Base-by-base conservation (phyloP, 2,888 invertebrate genomes). In the Drosophila trichaetosa region DNA sequence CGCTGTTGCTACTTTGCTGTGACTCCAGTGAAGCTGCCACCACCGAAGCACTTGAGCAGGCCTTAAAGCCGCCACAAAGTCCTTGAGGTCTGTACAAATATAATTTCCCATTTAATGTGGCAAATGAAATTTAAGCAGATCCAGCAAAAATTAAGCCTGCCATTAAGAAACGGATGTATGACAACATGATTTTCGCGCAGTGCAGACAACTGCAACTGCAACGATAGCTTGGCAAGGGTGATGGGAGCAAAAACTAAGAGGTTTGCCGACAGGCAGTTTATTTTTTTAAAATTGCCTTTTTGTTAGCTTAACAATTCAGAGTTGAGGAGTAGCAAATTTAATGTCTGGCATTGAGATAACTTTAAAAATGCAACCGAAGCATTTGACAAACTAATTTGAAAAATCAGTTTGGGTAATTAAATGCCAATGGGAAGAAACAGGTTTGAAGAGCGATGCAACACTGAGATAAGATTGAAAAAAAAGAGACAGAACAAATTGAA, bases 381-480 rank as follows among this genome's bases (percentile, higher is more conserved):
- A 60, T 68, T 83, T 83, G 69, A 72, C 69, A 79, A 87, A 87
- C 87, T 83, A 89, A 84, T 84, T 84, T 80, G 68, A 40, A 40
- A 80, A 71, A 79, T 68, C 49, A 58, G 60, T 65, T 66, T 65
- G 27, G 62, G 49, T 69, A 72, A 75, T 71, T 72, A 66, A 71
- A 73, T 69, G 66, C 71, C 69, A 46, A 64, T 60, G 49, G 24
- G 8, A 21, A 51, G 80, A 83, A 86, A 81, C 83, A 42, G 67
- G 81, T 83, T 83, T 67, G 34, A 62, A 42, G 56, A 73, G 69
- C 73, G 84, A 87, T 87, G 62, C 66, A 75, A 59, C 69, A 54
- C 61, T 31, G 51, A 70, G 80, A 87, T 83, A 87, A 72, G 66
- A 75, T 66, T 56, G 71, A 72, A 73, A 70, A 69, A 6, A 48